Percentiles rank a stretch among this genome's conserved stretches.
Conservation (phyloP, 1,140 invertebrate genomes). For the Rhyacophila brunnea region DNA sequence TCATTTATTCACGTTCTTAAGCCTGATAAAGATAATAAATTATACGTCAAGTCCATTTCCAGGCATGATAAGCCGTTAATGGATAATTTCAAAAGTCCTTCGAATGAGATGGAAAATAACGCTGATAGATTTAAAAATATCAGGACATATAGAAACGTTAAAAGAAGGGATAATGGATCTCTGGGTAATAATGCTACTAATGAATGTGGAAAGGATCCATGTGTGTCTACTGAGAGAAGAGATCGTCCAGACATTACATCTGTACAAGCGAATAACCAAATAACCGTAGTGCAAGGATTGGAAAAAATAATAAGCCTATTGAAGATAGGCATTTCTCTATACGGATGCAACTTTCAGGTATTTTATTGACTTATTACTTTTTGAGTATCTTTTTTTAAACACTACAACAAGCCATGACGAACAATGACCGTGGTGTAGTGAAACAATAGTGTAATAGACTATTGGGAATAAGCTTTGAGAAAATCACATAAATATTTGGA, state of each 20-base stretch:
- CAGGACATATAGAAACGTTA: not conserved
- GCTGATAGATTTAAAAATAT: not conserved
- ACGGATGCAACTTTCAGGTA: slow-evolving; percentile 51
- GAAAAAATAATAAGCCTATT: slow-evolving; percentile 44
- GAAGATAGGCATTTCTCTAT: slow-evolving; percentile 48
- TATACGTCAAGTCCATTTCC: not conserved
- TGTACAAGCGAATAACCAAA: slow-evolving; percentile 39
- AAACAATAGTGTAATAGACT: not conserved
- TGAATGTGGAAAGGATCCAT: not conserved
- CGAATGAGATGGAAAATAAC: not conserved
- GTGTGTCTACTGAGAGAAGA: not conserved
- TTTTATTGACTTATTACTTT: not conserved
- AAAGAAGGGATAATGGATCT: not conserved
- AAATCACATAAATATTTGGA: not conserved
- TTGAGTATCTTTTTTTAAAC: not conserved
- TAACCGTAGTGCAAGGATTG: slow-evolving; percentile 35
- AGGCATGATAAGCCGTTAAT: not conserved
- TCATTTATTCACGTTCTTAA: not conserved
- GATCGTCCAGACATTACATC: not conserved
- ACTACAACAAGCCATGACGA: not conserved
- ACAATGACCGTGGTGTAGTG: not conserved
- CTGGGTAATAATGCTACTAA: no score
- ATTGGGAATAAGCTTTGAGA: not conserved
- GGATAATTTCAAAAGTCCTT: not conserved
- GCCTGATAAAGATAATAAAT: not conserved